A percentile compares a stretch with the other conserved stretches of the same genome.
phyloP scores from a whole-genome alignment of 1,140 invertebrate species.

The Penaeus indicus region DNA sequence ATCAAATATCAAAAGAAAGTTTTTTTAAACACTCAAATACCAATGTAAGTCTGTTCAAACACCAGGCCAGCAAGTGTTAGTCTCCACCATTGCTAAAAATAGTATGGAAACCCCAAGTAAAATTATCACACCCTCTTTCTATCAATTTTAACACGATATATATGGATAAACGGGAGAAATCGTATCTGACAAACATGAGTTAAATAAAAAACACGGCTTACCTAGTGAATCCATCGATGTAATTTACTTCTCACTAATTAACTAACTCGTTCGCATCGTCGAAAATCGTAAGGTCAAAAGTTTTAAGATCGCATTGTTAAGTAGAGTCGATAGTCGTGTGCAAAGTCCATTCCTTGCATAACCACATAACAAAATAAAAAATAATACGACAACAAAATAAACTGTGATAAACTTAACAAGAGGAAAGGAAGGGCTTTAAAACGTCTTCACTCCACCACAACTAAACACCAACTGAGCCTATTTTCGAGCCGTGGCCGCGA shows the following conservation, averaged over 20 bases:
- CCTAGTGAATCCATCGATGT: too few species aligned
- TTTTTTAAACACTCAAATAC: neutral
- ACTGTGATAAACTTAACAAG: neutral
- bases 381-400: neutral
- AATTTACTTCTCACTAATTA: too few species aligned
- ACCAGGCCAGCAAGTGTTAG: neutral
- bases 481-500: conserved; percentile 12
- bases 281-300: neutral
- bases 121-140: neutral
- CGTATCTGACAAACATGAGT: too few species aligned
- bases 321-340: neutral
- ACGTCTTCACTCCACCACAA: neutral
- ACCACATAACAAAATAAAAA: conserved; percentile 9
- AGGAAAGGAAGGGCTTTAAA: neutral
- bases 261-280: conserved; percentile 5
- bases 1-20: too few species aligned
- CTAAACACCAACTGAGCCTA: conserved; percentile 3
- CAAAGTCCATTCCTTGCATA: conserved; percentile 8
- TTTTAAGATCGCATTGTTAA: neutral
- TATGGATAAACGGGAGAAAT: too few species aligned
- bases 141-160: too few species aligned
- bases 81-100: neutral
- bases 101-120: neutral
- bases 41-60: conserved; percentile 18
- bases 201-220: too few species aligned